A percentile compares a stretch with the other conserved stretches of the same genome.
Conservation (phyloP, 2,113 vertebrate species). For the Harpagus bidentatus region DNA sequence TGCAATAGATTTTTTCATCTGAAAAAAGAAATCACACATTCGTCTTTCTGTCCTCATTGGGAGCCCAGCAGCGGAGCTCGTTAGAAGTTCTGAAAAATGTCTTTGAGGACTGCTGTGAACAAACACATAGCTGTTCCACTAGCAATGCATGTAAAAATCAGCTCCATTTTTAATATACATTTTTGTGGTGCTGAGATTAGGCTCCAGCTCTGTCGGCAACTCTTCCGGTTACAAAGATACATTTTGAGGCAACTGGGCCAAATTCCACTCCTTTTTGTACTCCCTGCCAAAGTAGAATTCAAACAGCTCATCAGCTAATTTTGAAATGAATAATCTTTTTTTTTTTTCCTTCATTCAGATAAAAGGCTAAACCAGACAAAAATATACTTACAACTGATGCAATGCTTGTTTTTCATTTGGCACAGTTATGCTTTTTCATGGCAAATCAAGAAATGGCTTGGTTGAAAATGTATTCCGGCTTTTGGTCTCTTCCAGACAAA, state of each 20-base stretch:
- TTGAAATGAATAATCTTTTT: background rate
- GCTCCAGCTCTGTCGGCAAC: background rate
- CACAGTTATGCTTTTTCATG: background rate
- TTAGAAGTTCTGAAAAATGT: background rate
- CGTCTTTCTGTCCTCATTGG: background rate
- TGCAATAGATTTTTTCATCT: background rate
- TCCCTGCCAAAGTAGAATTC: background rate
- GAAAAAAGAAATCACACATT: background rate
- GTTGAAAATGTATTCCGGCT: background rate
- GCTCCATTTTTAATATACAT: background rate
- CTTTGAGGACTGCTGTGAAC: background rate
- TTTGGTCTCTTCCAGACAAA: background rate
- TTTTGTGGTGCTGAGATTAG: background rate
- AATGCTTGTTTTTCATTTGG: background rate
- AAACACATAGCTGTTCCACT: background rate
- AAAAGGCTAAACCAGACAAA: background rate
- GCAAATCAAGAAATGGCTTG: conserved; percentile 6
- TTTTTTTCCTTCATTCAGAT: background rate
- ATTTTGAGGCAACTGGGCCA: background rate
- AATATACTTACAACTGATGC: background rate
- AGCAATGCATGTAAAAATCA: background rate
- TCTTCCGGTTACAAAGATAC: background rate
- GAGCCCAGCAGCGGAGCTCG: background rate
- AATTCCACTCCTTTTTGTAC: background rate
- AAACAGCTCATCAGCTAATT: background rate